phyloP scores from a whole-genome alignment of 2,113 vertebrate species.

The Pavo muticus region DNA sequence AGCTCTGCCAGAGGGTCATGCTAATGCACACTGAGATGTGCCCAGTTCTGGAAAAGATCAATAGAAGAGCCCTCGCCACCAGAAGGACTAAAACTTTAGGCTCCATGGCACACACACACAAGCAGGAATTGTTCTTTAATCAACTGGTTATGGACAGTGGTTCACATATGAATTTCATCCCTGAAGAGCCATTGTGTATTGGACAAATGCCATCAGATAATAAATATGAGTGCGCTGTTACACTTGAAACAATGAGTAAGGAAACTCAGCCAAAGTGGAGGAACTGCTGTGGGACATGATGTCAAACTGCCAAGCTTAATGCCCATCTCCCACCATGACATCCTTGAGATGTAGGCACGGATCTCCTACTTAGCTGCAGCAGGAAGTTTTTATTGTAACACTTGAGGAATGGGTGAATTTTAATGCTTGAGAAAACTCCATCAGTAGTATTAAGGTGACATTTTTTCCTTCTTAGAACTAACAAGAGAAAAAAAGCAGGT shows the following conservation, averaged over 20 bases:
- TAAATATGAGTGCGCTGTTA: not conserved
- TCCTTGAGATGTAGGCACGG: not conserved
- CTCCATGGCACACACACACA: accelerated
- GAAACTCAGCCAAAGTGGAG: not conserved
- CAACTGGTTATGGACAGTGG: not conserved
- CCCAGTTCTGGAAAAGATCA: not conserved
- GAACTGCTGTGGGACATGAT: not conserved
- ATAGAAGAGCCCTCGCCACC: not conserved
- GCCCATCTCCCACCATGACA: not conserved
- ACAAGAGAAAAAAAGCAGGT: accelerated
- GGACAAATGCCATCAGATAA: not conserved
- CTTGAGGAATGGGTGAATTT: not conserved
- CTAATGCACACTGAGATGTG: not conserved
- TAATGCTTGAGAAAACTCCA: not conserved
- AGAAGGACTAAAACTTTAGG: not conserved
- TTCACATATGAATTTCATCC: not conserved
- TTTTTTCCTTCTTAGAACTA: not conserved
- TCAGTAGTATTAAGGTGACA: accelerated
- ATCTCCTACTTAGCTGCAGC: not conserved
- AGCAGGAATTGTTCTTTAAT: not conserved
- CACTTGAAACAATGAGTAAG: not conserved
- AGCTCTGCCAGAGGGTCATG: not conserved
- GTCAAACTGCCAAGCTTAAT: not conserved
- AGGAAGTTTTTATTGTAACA: not conserved
- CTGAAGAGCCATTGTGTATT: not conserved